Evolutionary conservation across 2,797 vertebrate genomes (phyloP).

Genomic region (Erpetoichthys calabaricus): DNA sequence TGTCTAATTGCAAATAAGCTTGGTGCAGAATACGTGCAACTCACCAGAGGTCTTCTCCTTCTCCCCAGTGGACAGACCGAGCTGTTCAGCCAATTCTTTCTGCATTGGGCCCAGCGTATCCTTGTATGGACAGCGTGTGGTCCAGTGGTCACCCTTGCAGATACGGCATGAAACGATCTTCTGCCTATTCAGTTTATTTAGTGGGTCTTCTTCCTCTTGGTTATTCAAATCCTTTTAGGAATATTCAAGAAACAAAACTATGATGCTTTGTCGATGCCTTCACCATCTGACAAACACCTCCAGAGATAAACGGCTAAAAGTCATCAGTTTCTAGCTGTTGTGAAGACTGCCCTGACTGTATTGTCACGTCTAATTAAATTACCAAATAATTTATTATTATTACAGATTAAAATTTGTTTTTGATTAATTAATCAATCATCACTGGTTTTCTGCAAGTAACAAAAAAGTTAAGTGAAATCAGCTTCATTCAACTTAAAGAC

Average conservation of each 20-base stretch:
- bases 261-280: background rate
- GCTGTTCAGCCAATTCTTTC: slow-evolving; percentile 88
- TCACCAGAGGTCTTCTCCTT: slow-evolving; percentile 73
- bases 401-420: too few relatives aligned
- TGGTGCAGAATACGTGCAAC: slow-evolving; percentile 16
- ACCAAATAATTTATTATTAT: too few relatives aligned
- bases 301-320: too few relatives aligned
- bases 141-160: slow-evolving; percentile 97
- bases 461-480: too few relatives aligned
- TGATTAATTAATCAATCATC: too few relatives aligned
- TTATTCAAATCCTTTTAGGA: slow-evolving; percentile 69
- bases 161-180: slow-evolving; percentile 94
- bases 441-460: too few relatives aligned
- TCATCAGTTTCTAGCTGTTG: too few relatives aligned
- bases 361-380: too few relatives aligned
- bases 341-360: too few relatives aligned
- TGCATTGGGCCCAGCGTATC: slow-evolving; percentile 95
- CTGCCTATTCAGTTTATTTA: slow-evolving; percentile 94
- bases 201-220: slow-evolving; percentile 89
- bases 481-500: too few relatives aligned
- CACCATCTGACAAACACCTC: background rate
- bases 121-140: slow-evolving; percentile 92
- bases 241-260: background rate
- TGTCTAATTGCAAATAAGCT: too few relatives aligned
- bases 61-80: slow-evolving; percentile 79